These are phyloP conservation scores for Psophia crepitans DNA, from an alignment of 2,113 vertebrate genomes.

Conservation along the genomic window DNA sequence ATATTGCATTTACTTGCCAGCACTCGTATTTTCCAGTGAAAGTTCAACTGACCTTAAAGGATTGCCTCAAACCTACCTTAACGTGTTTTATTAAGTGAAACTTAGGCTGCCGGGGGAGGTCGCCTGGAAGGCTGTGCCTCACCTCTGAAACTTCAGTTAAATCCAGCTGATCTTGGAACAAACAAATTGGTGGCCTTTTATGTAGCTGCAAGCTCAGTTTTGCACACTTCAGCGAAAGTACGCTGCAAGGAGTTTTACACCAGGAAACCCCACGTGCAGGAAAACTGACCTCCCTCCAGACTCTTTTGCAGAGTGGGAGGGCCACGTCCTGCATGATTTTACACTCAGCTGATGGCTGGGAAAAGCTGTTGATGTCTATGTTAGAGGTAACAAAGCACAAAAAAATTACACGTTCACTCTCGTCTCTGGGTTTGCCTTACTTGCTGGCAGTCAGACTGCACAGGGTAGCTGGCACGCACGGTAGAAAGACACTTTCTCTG, in stretches of 20 bases:
- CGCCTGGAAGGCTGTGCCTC: constrained; percentile 7
- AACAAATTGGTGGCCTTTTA: constrained; percentile 26
- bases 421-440: neutral
- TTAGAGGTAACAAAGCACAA: neutral
- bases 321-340: neutral
- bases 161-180: constrained; percentile 8
- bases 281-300: neutral
- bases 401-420: neutral
- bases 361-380: neutral
- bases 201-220: neutral
- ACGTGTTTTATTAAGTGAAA: constrained; percentile 48
- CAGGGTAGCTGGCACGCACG: rapidly evolving
- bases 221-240: neutral
- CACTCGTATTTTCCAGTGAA: constrained; percentile 62
- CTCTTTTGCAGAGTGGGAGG: neutral
- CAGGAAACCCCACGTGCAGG: neutral
- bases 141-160: constrained; percentile 38
- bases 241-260: neutral
- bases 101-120: neutral
- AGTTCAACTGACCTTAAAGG: constrained; percentile 65
- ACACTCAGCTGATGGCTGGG: neutral
- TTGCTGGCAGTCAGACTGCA: neutral
- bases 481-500: neutral
- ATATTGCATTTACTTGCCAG: constrained; percentile 55
- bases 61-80: constrained; percentile 52